Percentiles rank a stretch among this genome's conserved stretches.
These are phyloP conservation scores for Xiphydria camelus DNA, from an alignment of 2,888 invertebrate genomes.

Conservation along the genomic window DNA sequence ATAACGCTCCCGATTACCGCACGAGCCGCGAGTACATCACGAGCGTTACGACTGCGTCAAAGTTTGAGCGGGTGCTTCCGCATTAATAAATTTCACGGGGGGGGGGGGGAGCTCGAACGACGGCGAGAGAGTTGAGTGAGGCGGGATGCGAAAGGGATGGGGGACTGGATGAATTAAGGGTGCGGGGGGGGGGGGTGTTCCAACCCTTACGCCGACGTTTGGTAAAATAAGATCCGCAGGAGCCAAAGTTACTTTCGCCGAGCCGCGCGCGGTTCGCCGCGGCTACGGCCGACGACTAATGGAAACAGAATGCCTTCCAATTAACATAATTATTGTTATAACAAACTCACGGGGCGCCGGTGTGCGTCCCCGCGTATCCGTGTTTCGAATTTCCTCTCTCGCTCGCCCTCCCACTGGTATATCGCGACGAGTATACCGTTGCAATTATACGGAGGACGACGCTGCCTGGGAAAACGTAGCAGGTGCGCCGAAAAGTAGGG, in stretches of 20 bases:
- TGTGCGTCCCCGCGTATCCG: not conserved
- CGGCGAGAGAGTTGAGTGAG: too few species aligned
- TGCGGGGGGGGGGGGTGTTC: too few species aligned
- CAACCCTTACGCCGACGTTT: slow-evolving; percentile 19
- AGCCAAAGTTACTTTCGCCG: slow-evolving; percentile 17
- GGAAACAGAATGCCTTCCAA: slow-evolving; percentile 28
- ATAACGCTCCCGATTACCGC: too few species aligned
- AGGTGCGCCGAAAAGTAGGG: too few species aligned
- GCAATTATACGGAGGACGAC: slow-evolving; percentile 29
- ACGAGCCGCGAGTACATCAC: too few species aligned
- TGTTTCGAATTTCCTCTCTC: slow-evolving; percentile 1
- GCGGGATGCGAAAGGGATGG: too few species aligned
- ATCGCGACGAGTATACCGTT: slow-evolving; percentile 24
- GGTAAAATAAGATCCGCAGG: slow-evolving; percentile 21
- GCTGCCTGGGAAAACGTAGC: too few species aligned
- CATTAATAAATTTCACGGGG: slow-evolving; percentile 26
- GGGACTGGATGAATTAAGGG: too few species aligned
- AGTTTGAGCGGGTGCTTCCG: slow-evolving; percentile 15
- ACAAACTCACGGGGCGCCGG: slow-evolving; percentile 23
- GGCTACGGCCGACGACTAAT: slow-evolving; percentile 15
- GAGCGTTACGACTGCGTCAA: too few species aligned
- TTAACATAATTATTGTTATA: slow-evolving; percentile 37
- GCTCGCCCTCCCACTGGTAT: slow-evolving; percentile 6
- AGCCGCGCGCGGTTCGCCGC: slow-evolving; percentile 8
- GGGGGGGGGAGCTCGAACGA: slow-evolving; percentile 20